Percentiles rank a stretch among this genome's conserved stretches.
Conservation (phyloP, 2,113 vertebrate genomes). For the Larimichthys crocea region DNA sequence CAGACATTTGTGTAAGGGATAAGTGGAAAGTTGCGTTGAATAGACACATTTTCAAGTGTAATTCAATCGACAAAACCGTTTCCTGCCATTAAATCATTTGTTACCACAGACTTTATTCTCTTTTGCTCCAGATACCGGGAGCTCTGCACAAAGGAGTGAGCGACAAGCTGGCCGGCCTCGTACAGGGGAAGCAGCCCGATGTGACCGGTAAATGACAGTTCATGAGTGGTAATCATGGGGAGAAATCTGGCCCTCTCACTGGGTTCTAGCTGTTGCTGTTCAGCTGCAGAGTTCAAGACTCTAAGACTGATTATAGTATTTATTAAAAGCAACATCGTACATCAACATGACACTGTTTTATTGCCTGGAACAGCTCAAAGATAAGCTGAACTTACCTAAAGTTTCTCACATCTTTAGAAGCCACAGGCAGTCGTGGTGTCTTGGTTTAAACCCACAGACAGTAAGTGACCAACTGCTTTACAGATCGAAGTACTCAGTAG, state of each 20-base stretch:
- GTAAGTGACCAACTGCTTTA: too few relatives aligned
- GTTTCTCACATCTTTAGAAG: neutral
- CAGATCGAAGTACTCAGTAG: too few relatives aligned
- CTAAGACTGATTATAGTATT: neutral
- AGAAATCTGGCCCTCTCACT: neutral
- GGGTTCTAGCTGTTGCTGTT: neutral
- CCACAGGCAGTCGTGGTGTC: too few relatives aligned
- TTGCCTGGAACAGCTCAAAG: neutral
- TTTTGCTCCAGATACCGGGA: slow-evolving; percentile 87
- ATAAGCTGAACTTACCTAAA: neutral
- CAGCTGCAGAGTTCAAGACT: neutral
- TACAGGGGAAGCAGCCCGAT: slow-evolving; percentile 85
- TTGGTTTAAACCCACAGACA: too few relatives aligned
- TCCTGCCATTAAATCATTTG: neutral
- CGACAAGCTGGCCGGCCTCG: slow-evolving; percentile 88
- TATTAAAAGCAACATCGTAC: neutral
- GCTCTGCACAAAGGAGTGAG: slow-evolving; percentile 94
- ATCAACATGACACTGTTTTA: neutral
- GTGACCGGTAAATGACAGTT: slow-evolving; percentile 80
- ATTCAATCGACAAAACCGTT: neutral
- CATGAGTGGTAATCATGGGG: neutral
- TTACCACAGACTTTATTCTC: neutral
- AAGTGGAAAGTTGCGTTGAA: neutral
- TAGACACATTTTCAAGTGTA: neutral
- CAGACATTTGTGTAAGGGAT: neutral